These are phyloP conservation scores for Odontocolon sp. DNA, from an alignment of 2,888 invertebrate species.

Conservation along the genomic window DNA sequence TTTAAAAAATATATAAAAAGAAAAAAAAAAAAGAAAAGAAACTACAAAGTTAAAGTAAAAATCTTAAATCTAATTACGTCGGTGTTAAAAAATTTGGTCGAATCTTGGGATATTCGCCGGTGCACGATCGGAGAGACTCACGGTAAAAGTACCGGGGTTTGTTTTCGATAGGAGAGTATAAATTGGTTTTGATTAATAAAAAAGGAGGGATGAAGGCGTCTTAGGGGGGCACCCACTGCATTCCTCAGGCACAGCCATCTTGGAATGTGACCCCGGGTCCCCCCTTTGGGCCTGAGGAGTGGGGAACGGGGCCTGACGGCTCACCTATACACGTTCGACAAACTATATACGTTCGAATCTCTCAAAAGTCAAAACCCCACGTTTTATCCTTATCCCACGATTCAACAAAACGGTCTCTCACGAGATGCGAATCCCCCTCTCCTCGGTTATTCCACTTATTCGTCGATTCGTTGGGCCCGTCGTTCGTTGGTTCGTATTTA, in stretches of 20 bases:
- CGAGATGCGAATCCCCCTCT: slow-evolving; percentile 6
- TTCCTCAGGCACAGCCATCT: slow-evolving; percentile 81
- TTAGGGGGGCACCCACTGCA: slow-evolving; percentile 80
- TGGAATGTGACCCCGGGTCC: slow-evolving; percentile 81
- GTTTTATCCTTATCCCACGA: slow-evolving; percentile 20
- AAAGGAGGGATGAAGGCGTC: slow-evolving; percentile 78
- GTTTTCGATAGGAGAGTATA: slow-evolving; percentile 73
- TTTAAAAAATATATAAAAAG: not conserved
- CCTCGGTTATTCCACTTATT: too few species aligned
- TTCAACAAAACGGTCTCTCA: too few species aligned
- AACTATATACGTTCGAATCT: slow-evolving; percentile 1
- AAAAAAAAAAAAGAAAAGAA: not conserved
- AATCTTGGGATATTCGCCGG: too few species aligned
- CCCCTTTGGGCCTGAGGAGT: slow-evolving; percentile 74
- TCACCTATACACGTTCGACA: slow-evolving; percentile 45
- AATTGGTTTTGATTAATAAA: slow-evolving; percentile 78
- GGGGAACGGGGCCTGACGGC: slow-evolving; percentile 62
- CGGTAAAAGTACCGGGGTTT: slow-evolving; percentile 61
- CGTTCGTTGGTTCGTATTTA: not conserved
- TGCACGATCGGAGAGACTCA: slow-evolving; percentile 58
- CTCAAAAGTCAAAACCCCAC: slow-evolving; percentile 3
- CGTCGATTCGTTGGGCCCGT: not conserved
- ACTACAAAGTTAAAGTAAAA: not conserved
- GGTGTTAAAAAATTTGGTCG: too few species aligned
- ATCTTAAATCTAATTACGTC: too few species aligned